Conservation (phyloP, 2,888 invertebrate species). For the Chironomus riparius region DNA sequence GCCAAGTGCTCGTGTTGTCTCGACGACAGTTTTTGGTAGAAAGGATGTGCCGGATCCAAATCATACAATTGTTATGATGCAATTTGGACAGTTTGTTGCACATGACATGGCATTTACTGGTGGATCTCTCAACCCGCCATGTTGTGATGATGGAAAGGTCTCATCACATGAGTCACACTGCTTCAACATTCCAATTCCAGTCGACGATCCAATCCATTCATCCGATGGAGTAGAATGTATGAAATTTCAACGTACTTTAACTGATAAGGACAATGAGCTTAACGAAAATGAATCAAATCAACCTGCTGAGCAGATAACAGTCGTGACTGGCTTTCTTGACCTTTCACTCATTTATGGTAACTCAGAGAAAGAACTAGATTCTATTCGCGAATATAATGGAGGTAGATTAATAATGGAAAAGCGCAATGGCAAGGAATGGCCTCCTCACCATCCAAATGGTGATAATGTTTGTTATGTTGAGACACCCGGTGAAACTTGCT, state of each 20-base stretch:
- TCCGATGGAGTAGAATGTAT: conserved; percentile 48
- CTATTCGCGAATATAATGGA: conserved; percentile 56
- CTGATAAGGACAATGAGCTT: conserved; percentile 53
- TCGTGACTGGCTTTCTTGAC: conserved; percentile 65
- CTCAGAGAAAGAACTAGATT: conserved; percentile 53
- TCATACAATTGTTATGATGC: conserved; percentile 33
- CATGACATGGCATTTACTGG: conserved; percentile 32
- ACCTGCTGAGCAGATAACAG: conserved; percentile 50
- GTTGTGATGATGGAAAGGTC: conserved; percentile 41
- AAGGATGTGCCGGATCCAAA: conserved; percentile 33
- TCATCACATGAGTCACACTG: conserved; percentile 26
- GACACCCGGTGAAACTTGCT: conserved; percentile 60
- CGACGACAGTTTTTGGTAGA: conserved; percentile 26
- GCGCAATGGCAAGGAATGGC: conserved; percentile 58
- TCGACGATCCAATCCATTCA: conserved; percentile 47
- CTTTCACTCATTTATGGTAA: conserved; percentile 74
- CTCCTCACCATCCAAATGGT: conserved; percentile 58
- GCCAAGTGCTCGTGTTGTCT: conserved; percentile 35
- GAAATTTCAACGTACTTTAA: conserved; percentile 54
- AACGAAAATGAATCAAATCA: conserved; percentile 42
- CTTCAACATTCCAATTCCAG: conserved; percentile 47
- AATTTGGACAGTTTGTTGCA: conserved; percentile 35
- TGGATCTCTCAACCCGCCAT: conserved; percentile 43
- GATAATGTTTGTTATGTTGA: conserved; percentile 58
- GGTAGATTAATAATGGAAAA: conserved; percentile 57